Conservation (phyloP, 2,888 invertebrate genomes). For the Glaucopsyche alexis region DNA sequence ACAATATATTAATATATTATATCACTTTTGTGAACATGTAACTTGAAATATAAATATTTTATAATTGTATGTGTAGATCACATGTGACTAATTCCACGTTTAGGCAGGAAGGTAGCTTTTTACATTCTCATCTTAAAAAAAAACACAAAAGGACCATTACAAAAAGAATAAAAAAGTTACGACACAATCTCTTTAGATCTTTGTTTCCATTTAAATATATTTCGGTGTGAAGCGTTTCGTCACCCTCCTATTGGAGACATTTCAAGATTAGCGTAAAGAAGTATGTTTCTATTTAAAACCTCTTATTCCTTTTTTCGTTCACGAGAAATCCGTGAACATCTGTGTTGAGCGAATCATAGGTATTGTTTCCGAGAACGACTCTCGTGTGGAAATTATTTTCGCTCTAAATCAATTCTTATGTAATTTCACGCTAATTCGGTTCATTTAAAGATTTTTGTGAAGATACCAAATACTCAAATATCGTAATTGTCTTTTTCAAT, state of each 20-base stretch:
- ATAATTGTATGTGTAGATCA: too few relatives aligned
- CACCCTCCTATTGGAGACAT: constrained; percentile 54
- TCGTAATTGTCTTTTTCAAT: neutral
- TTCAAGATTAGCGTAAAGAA: constrained; percentile 61
- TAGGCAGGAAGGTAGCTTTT: neutral
- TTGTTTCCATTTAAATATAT: constrained; percentile 50
- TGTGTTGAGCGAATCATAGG: constrained; percentile 24
- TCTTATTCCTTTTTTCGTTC: constrained; percentile 38
- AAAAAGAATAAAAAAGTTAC: constrained; percentile 31
- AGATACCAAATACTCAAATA: neutral
- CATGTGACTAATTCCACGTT: too few relatives aligned
- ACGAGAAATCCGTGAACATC: constrained; percentile 19
- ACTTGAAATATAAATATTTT: too few relatives aligned
- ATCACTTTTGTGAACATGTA: too few relatives aligned
- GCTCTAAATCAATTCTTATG: constrained; percentile 3
- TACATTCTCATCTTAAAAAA: neutral
- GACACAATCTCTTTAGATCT: constrained; percentile 35
- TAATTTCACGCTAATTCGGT: neutral
- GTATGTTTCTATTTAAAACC: constrained; percentile 68
- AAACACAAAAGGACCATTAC: neutral
- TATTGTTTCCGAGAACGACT: constrained; percentile 26
- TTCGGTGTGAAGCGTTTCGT: constrained; percentile 52
- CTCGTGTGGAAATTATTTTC: constrained; percentile 10
- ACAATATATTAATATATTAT: too few relatives aligned
- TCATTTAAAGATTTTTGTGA: neutral